phyloP scores from a whole-genome alignment of 2,888 invertebrate genomes.

The Limnephilus lunatus region DNA sequence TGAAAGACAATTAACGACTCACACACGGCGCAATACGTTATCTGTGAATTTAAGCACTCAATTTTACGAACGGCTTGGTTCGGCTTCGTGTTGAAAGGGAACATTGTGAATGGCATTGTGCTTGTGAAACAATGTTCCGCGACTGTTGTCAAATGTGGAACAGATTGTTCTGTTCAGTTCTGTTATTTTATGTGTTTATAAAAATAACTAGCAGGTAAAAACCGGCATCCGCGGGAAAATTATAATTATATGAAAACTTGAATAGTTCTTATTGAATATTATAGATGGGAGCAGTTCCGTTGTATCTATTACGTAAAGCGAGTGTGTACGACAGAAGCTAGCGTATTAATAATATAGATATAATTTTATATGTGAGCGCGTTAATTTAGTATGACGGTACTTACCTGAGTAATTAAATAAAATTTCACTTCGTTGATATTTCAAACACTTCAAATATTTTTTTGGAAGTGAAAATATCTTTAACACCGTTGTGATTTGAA shows the following conservation, averaged over 20 bases:
- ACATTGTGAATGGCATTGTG: background rate
- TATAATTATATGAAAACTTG: too few species aligned
- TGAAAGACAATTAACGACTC: constrained; percentile 14
- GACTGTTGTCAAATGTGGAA: background rate
- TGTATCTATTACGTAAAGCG: too few species aligned
- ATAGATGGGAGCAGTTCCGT: too few species aligned
- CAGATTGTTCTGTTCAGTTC: background rate
- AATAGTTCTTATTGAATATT: too few species aligned
- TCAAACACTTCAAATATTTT: too few species aligned
- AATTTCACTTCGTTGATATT: background rate
- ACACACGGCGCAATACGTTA: background rate
- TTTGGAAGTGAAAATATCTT: too few species aligned
- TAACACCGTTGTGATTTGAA: too few species aligned
- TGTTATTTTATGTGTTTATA: background rate
- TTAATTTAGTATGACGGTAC: background rate
- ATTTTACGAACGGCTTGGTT: background rate
- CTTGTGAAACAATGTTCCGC: background rate
- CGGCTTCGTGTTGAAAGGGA: background rate
- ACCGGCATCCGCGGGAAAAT: too few species aligned
- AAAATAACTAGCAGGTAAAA: background rate
- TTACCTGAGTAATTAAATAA: background rate
- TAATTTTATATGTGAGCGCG: background rate
- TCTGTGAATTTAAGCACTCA: background rate
- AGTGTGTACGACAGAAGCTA: too few species aligned
- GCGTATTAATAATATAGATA: background rate